phyloP scores from a whole-genome alignment of 2,888 invertebrate genomes.

The Conistra vaccinii region DNA sequence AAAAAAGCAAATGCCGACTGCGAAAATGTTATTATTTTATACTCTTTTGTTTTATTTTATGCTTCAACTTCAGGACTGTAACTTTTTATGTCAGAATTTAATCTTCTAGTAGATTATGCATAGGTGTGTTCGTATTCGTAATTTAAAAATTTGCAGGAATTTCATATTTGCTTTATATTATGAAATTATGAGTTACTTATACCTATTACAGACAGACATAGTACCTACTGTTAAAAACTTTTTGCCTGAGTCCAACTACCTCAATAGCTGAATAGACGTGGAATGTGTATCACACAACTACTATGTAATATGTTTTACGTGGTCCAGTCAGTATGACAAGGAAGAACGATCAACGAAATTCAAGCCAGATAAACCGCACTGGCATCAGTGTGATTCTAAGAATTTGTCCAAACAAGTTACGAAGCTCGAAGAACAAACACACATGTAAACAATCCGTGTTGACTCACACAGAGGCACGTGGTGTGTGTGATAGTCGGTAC shows the following conservation, averaged over 20 bases:
- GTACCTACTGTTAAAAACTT: neutral
- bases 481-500: conserved; percentile 60
- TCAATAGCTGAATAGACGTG: conserved; percentile 25
- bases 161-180: neutral
- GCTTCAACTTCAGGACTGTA: conserved; percentile 13
- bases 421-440: conserved; percentile 76
- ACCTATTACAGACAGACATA: neutral
- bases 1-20: conserved; percentile 40
- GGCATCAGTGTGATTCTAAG: conserved; percentile 84
- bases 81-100: conserved; percentile 5
- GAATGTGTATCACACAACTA: conserved; percentile 47
- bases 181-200: neutral
- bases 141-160: conserved; percentile 18
- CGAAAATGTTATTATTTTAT: conserved; percentile 27
- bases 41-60: conserved; percentile 28
- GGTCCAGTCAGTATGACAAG: conserved; percentile 68
- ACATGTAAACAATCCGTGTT: conserved; percentile 70
- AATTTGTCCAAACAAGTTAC: conserved; percentile 88
- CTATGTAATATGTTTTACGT: conserved; percentile 43
- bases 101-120: neutral
- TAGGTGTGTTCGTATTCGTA: conserved; percentile 1
- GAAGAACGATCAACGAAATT: conserved; percentile 75
- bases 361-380: conserved; percentile 77
- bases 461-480: conserved; percentile 69
- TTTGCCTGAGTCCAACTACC: conserved; percentile 1